Base-by-base conservation (phyloP, 1,140 invertebrate species). In the Apolygus lucorum region DNA sequence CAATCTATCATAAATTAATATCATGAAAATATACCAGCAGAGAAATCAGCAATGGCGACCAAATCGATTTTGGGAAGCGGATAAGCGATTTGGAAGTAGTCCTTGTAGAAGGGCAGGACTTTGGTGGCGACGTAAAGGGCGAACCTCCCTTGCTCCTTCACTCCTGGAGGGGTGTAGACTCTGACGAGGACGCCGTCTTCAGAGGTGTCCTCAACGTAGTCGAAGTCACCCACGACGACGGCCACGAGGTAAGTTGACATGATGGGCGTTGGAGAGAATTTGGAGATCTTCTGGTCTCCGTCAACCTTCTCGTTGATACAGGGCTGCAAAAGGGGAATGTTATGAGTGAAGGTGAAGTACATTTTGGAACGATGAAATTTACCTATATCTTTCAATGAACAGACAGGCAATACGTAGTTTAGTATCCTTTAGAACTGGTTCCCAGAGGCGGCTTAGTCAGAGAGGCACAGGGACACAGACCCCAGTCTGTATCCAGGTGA, bases 181-280 rank as follows among this genome's bases (percentile, higher is more conserved):
- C 95, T 81, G 0, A 98, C 88, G 24, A 89, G 73, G 17, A 95
- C 88, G 13, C 92, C 93, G 81, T 95, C 90, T 17, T 81, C 80
- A 0, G 90, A 90, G 72, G 79, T 87, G 70, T 85, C 87, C 78
- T 98, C 95, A 1, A 98, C 86, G 79, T 88, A 95, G 79, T 98
- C 95, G 79, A 92, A 98, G 79, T 98, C 93, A 26, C 95, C 95
- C 4, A 98, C 88, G 0, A 96, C 89, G 62, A 92, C 87, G 0
- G 96, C 96, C 52, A 99, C 88, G 66, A 98, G 81, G 77, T 98
- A 98, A 0, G 96, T 98, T 0, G 94, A 96, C 96, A 99, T 99
- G 69, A 95, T 87, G 0, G 95, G 94, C 1, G 94, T 93, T 68
- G 83, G 88, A 72, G 91, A 87, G 79, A 96, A 98, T 63, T 84